phyloP scores from a whole-genome alignment of 2,888 invertebrate genomes.

The Tridacna gigas region DNA sequence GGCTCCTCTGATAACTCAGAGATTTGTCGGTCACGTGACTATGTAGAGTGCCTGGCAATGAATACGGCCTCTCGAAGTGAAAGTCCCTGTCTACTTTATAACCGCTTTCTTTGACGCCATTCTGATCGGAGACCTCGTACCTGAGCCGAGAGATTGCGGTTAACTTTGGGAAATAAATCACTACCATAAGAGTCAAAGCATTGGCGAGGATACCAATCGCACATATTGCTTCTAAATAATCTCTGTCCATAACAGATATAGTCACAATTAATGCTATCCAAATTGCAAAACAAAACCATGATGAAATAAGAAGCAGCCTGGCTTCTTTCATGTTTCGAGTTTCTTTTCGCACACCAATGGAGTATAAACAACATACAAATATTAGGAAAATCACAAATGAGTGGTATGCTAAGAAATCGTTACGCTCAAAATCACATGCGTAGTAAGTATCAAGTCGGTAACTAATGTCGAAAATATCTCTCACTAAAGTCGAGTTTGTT shows the following conservation, averaged over 20 bases:
- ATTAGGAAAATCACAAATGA: slow-evolving; percentile 93
- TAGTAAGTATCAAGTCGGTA: slow-evolving; percentile 52
- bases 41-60: slow-evolving; percentile 75
- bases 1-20: slow-evolving; percentile 71
- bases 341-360: slow-evolving; percentile 92
- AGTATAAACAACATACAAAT: slow-evolving; percentile 92
- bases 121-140: slow-evolving; percentile 73
- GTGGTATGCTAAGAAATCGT: slow-evolving; percentile 88
- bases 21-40: slow-evolving; percentile 71
- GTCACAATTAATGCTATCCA: slow-evolving; percentile 88
- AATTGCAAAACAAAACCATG: slow-evolving; percentile 93
- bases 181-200: slow-evolving; percentile 93
- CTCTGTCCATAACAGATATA: slow-evolving; percentile 73
- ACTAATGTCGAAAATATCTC: slow-evolving; percentile 46
- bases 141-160: slow-evolving; percentile 80
- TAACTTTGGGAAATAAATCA: slow-evolving; percentile 96
- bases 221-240: slow-evolving; percentile 88
- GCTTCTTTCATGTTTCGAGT: slow-evolving; percentile 97
- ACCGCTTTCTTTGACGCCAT: slow-evolving; percentile 68
- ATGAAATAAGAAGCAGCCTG: slow-evolving; percentile 94
- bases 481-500: slow-evolving; percentile 34
- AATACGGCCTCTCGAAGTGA: slow-evolving; percentile 78
- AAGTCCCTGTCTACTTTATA: slow-evolving; percentile 79
- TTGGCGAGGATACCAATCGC: slow-evolving; percentile 94
- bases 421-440: slow-evolving; percentile 73